A percentile compares a stretch with the other conserved stretches of the same genome.
Conservation (phyloP, 2,797 vertebrate genomes). For the Cirrhinus molitorella region DNA sequence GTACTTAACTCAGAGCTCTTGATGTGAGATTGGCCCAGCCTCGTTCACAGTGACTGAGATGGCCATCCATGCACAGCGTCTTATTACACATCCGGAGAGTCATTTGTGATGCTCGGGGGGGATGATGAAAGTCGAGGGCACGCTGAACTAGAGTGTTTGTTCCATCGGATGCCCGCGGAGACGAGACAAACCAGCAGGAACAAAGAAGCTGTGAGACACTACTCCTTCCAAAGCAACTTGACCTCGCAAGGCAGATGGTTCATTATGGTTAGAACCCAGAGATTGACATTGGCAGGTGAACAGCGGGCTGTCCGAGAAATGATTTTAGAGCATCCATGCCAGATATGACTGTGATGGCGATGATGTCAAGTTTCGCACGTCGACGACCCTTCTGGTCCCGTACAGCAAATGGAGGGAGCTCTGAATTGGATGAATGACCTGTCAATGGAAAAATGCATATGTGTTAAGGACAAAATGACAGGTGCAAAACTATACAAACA, state of each 20-base stretch:
- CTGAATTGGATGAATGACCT: conserved; percentile 37
- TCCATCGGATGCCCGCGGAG: conserved; percentile 36
- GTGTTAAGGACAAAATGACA: conserved; percentile 39
- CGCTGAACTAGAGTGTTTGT: conserved; percentile 43
- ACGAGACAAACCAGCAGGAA: conserved; percentile 42
- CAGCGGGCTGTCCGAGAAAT: not conserved
- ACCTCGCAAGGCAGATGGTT: conserved; percentile 37
- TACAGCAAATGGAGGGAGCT: conserved; percentile 1
- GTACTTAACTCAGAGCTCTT: not conserved
- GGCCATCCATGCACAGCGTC: conserved; percentile 31
- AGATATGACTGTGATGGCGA: conserved; percentile 15
- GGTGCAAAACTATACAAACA: conserved; percentile 31
- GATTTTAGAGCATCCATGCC: conserved; percentile 36
- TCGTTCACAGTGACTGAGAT: conserved; percentile 12
- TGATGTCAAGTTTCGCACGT: conserved; percentile 17
- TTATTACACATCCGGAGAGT: conserved; percentile 48
- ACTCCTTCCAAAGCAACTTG: conserved; percentile 45
- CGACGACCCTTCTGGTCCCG: not conserved
- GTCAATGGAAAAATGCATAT: conserved; percentile 38
- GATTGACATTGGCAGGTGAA: conserved; percentile 47
- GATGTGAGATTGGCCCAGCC: conserved; percentile 12
- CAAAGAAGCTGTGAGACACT: conserved; percentile 42
- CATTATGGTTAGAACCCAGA: conserved; percentile 31
- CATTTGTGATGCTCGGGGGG: conserved; percentile 23
- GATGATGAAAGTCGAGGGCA: conserved; percentile 29